Evolutionary conservation across 2,113 vertebrate species (phyloP), one percentile per base, ranked within the genome.

Genomic region (Holacanthus passer): DNA sequence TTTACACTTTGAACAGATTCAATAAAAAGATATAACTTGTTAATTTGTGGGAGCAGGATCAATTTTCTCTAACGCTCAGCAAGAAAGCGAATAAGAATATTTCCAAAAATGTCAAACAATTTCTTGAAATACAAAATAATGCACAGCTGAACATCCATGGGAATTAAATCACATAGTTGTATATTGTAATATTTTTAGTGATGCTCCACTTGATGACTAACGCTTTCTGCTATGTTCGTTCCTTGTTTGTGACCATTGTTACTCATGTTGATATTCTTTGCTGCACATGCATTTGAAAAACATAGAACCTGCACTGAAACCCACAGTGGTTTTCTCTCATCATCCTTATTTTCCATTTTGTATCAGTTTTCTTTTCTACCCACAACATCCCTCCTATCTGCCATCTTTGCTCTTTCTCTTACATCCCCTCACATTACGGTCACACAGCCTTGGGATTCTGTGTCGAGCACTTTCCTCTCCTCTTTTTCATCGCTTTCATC

Each of bases 401-500:
- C 31, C 77, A 45, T 79, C 37, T 72, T 73, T 65, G 81, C 41
- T 82, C 27, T 74, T 59, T 74, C 39, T 56, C 20, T 20, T 65
- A 58, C 71, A 63, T 78, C 71, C 78, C 50, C 67, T 82, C 16
- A 66, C 69, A 5, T 47, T 13, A 27, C 10, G 3, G 29, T 79
- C 62, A 6, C 20, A 11, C 3, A 0, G 67, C 58, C 66, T 78
- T 75, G 29, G 20, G 50, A 79, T 70, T 82, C 52, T 13, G 45
- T 78, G 73, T 89, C 77, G 73, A 76, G 70, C 64, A 76, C 73
- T 78, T 86, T 56, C 79, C 56, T 64, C 52, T 68, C 41, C n/a
- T 85, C 60, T 59, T 87, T 69, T 83, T 88, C 79, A 70, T 92
- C 81, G 69, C 81, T 87, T 85, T 89, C 87, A 86, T 87, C 70